Evolutionary conservation across 2,113 vertebrate genomes (phyloP).

Genomic region (Apodemus speciosus): DNA sequence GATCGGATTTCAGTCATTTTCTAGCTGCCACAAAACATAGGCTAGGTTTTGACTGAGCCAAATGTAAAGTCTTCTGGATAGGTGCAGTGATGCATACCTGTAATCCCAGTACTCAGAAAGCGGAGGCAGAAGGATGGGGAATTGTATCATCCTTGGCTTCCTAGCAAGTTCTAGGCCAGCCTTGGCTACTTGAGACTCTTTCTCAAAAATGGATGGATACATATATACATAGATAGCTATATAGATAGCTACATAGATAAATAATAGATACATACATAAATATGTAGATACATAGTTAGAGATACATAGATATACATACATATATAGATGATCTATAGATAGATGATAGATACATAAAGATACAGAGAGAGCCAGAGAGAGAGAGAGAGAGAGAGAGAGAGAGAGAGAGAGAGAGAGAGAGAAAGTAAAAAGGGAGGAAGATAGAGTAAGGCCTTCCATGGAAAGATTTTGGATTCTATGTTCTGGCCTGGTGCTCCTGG

Average conservation of each 20-base stretch:
- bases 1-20: constrained; percentile 3
- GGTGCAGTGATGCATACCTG: neutral
- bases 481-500: neutral
- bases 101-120: neutral
- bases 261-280: too few species aligned
- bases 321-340: too few species aligned
- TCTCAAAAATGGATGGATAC: neutral
- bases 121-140: neutral
- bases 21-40: neutral
- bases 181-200: neutral
- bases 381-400: neutral
- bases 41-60: neutral
- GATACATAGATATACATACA: too few species aligned
- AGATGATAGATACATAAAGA: too few species aligned
- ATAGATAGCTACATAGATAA: neutral
- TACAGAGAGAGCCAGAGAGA: neutral
- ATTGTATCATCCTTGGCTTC: neutral
- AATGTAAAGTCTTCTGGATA: neutral
- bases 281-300: too few species aligned
- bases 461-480: neutral
- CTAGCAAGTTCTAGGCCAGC: neutral
- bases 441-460: neutral
- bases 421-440: neutral
- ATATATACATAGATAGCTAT: neutral
- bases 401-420: neutral